phyloP scores from a whole-genome alignment of 2,797 vertebrate genomes.

The Halcyon leucocephala region DNA sequence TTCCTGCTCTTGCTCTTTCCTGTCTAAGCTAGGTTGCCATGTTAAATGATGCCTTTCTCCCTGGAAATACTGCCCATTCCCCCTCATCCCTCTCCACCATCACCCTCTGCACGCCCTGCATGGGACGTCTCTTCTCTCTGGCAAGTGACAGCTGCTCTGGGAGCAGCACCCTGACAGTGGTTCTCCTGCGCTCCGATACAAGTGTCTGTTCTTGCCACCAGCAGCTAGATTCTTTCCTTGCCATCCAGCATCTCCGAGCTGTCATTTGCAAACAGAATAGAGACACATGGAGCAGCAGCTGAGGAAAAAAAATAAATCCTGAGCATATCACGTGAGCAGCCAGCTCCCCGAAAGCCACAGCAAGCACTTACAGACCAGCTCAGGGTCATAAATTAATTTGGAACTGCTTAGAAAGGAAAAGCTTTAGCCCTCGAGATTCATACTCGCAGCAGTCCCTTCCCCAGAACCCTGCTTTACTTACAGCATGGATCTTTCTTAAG shows the following conservation, averaged over 20 bases:
- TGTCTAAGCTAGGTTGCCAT: neutral
- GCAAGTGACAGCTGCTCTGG: neutral
- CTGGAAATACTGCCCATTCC: neutral
- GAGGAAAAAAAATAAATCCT: neutral
- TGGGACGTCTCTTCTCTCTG: neutral
- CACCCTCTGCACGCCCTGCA: neutral
- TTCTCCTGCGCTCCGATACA: rapidly evolving
- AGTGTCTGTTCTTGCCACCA: neutral
- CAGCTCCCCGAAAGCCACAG: neutral
- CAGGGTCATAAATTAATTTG: slow-evolving; percentile 1
- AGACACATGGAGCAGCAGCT: neutral
- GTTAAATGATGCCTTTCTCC: neutral
- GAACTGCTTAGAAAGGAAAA: slow-evolving; percentile 4
- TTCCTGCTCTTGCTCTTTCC: neutral
- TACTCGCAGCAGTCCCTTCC: neutral
- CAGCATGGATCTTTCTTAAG: neutral
- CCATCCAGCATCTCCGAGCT: neutral
- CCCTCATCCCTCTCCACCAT: neutral
- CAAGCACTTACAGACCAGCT: neutral
- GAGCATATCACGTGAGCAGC: neutral
- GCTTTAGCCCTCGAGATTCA: neutral
- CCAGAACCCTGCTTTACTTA: slow-evolving; percentile 1
- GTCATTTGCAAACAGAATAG: neutral
- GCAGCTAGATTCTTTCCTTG: neutral
- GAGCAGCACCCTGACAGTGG: neutral